Evolutionary conservation across 2,888 invertebrate species (phyloP).

Genomic region (Tetramorium bicarinatum): DNA sequence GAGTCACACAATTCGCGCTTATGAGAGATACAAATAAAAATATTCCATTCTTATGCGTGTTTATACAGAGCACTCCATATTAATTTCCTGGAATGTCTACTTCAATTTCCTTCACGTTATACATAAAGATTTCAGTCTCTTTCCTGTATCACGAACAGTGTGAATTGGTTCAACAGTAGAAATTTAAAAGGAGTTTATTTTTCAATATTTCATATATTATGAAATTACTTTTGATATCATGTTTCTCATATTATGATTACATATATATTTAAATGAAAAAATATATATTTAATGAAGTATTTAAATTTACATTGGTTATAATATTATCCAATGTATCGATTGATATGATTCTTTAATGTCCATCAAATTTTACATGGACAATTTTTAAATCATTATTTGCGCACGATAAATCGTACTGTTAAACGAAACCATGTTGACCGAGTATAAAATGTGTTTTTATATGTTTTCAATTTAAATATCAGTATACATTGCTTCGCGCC

Average conservation of each 20-base stretch:
- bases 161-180: slow-evolving; percentile 5
- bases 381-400: background rate
- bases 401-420: background rate
- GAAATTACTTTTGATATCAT: background rate
- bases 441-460: background rate
- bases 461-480: slow-evolving; percentile 3
- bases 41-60: slow-evolving; percentile 4
- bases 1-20: slow-evolving; percentile 45
- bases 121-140: background rate
- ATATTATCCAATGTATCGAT: background rate
- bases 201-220: background rate
- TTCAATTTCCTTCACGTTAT: slow-evolving; percentile 15
- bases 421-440: background rate
- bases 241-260: background rate
- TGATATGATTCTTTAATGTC: background rate
- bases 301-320: background rate
- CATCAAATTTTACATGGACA: background rate
- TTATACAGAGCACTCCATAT: slow-evolving; percentile 18
- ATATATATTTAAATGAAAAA: background rate
- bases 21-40: slow-evolving; percentile 46
- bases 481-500: background rate
- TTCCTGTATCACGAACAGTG: background rate
- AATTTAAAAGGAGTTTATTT: background rate
- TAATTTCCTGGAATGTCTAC: slow-evolving; percentile 30
- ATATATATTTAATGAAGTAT: background rate